These are phyloP conservation scores for Chrysemys picta DNA, from an alignment of 2,113 vertebrate genomes.

Conservation along the genomic window DNA sequence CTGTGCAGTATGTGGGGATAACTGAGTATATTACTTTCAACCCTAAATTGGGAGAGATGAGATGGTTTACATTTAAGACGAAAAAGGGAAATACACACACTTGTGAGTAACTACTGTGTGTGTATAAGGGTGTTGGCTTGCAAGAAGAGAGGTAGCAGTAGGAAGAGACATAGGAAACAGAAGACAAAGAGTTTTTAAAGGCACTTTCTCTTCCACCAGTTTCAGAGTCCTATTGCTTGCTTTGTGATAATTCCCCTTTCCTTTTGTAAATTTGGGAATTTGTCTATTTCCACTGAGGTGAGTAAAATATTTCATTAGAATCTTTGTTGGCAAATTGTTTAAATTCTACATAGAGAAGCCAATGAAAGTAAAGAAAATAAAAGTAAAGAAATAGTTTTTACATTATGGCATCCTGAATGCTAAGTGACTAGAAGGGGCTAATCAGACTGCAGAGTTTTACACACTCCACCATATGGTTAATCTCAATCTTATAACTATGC, in stretches of 20 bases:
- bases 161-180: neutral
- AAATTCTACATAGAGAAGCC: neutral
- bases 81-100: neutral
- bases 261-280: neutral
- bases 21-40: neutral
- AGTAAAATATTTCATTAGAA: neutral
- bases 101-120: neutral
- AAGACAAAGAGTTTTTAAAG: neutral
- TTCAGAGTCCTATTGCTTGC: neutral
- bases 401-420: neutral
- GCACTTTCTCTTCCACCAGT: rapidly evolving
- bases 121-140: neutral
- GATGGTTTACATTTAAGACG: neutral
- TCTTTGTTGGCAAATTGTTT: neutral
- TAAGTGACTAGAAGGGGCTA: neutral
- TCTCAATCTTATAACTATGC: neutral
- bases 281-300: neutral
- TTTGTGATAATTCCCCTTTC: neutral
- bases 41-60: neutral
- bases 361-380: neutral
- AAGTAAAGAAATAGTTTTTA: neutral
- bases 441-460: rapidly evolving
- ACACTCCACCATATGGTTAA: rapidly evolving
- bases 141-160: neutral
- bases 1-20: neutral